Percentiles rank a stretch among this genome's conserved stretches.
Evolutionary conservation across 2,113 vertebrate species (phyloP).

Genomic region (Malurus alboscapulatus): DNA sequence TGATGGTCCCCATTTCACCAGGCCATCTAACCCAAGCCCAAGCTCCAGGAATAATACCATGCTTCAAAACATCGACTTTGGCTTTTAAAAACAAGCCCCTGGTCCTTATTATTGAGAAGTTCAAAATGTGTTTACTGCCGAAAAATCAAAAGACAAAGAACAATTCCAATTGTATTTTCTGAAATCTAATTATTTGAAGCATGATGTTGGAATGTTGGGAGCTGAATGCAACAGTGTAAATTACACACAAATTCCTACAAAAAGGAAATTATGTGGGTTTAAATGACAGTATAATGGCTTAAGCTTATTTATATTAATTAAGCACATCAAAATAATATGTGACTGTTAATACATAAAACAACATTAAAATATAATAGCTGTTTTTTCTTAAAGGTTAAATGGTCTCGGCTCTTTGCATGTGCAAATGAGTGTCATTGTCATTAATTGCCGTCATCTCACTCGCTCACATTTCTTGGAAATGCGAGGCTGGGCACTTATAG

Average conservation of each 20-base stretch:
- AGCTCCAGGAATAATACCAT: not conserved
- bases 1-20: not conserved
- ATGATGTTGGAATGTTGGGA: not conserved
- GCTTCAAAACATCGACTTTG: not conserved
- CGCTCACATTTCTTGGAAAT: not conserved
- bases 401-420: not conserved
- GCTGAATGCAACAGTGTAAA: not conserved
- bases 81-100: not conserved
- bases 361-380: not conserved
- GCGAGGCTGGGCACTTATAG: not conserved
- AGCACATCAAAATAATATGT: slow-evolving; percentile 8
- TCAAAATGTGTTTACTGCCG: slow-evolving; percentile 4
- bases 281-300: not conserved
- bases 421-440: not conserved
- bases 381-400: slow-evolving; percentile 39
- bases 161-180: slow-evolving; percentile 44
- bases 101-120: not conserved
- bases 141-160: slow-evolving; percentile 32
- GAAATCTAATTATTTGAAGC: slow-evolving; percentile 47
- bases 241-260: not conserved
- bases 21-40: not conserved
- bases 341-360: not conserved
- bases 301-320: slow-evolving; percentile 28
- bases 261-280: not conserved
- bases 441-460: not conserved